Base-by-base conservation (phyloP, 1,140 invertebrate species). In the Cydia strobilella region DNA sequence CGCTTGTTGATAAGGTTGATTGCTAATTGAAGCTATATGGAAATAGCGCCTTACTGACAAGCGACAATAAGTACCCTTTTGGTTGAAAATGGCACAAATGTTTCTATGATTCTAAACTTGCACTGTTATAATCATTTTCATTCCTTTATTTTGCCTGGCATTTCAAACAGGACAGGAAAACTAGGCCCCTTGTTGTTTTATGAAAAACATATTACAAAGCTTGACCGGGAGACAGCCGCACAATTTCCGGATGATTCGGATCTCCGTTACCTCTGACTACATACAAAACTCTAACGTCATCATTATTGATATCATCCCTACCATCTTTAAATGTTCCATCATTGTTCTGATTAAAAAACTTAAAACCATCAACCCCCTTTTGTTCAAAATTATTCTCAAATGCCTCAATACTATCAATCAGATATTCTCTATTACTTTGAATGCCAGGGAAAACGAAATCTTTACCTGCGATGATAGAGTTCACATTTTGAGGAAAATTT, bases 191-290 rank as follows among this genome's bases (percentile, higher is more conserved):
- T 31, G 2, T 31, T 31, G 31, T 31, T 31, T 31, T 31, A 31
- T 31, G 35, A 39, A 39, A 39, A 39, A 39, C 10, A 39, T 74
- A 74, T 59, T 80, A 72, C 51, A 79, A 23, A 39, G 71, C 78
- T 76, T 89, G 76, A 39, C 87, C 87, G n/a, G 88, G 85, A 77
- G 78, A 81, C 13, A 90, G 59, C 79, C 85, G 86, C 62, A 90
- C 73, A 74, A 90, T 78, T 83, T 92, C 90, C 31, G 90, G 90
- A 74, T 86, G 80, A 65, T 83, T 88, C 2, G 88, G 88, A 80
- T 92, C 90, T 20, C 90, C 86, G 62, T 92, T 88, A 12, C 89
- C 90, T 80, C 90, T 87, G 1, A 92, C 86, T 27, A 92, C 77
- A 71, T 92, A 92, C 59, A 90, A 82, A 6, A 84, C 86, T 62